Conservation (phyloP, 2,888 invertebrate species). For the Diplazon laetatorius region DNA sequence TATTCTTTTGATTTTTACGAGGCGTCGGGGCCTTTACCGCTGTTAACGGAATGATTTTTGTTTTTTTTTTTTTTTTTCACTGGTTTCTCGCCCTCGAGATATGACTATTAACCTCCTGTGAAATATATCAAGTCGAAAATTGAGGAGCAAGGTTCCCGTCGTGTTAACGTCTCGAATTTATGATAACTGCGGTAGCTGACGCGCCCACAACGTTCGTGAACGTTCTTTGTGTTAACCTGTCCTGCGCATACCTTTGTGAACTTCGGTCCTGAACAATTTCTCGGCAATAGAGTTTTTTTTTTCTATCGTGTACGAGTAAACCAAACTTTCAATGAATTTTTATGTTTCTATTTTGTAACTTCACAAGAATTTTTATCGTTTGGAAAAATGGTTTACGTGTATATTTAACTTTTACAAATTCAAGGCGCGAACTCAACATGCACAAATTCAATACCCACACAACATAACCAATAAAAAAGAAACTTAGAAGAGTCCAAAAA, state of each 20-base stretch:
- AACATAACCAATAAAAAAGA: too few relatives aligned
- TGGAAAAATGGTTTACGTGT: too few relatives aligned
- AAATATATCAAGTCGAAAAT: constrained; percentile 49
- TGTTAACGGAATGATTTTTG: too few relatives aligned
- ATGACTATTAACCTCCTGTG: constrained; percentile 41
- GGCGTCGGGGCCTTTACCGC: constrained; percentile 40
- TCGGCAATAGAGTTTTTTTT: neutral
- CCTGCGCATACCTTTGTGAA: neutral
- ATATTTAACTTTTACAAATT: too few relatives aligned
- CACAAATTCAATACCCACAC: too few relatives aligned
- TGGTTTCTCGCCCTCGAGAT: constrained; percentile 46
- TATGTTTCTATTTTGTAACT: too few relatives aligned
- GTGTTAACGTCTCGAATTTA: constrained; percentile 60
- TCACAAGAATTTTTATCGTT: too few relatives aligned
- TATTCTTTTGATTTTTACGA: constrained; percentile 59
- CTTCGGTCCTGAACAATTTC: neutral
- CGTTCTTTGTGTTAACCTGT: neutral
- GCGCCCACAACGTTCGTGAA: constrained; percentile 4
- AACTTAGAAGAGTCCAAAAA: too few relatives aligned
- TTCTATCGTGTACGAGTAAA: neutral
- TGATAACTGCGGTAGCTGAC: constrained; percentile 37
- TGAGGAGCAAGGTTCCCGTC: constrained; percentile 51
- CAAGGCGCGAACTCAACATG: too few relatives aligned
- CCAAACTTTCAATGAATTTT: neutral
- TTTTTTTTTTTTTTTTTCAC: constrained; percentile 7